Evolutionary conservation across 2,888 invertebrate genomes (phyloP).

Genomic region (Lithophane ornitopus): DNA sequence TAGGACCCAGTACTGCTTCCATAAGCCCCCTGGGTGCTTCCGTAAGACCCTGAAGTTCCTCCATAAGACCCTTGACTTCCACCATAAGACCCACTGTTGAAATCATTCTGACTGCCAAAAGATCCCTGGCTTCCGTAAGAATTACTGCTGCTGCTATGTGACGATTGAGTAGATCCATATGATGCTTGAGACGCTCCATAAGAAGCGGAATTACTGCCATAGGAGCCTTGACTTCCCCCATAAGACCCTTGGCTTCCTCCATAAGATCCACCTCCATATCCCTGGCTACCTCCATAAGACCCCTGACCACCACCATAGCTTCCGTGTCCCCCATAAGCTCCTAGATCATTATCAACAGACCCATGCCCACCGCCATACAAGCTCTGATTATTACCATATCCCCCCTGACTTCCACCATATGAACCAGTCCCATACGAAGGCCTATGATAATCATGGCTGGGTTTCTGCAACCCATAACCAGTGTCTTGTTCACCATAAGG

Average conservation of each 20-base stretch:
- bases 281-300: constrained; percentile 33
- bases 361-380: constrained; percentile 51
- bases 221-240: constrained; percentile 39
- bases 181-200: constrained; percentile 41
- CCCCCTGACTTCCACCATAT: constrained; percentile 38
- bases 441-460: constrained; percentile 39
- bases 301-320: constrained; percentile 44
- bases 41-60: constrained; percentile 33
- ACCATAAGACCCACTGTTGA: constrained; percentile 39
- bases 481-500: constrained; percentile 37
- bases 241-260: constrained; percentile 50
- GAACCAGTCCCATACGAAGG: constrained; percentile 40
- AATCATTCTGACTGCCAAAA: constrained; percentile 27
- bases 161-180: constrained; percentile 37
- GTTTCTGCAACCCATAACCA: constrained; percentile 53
- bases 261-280: constrained; percentile 40
- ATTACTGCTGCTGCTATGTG: constrained; percentile 32
- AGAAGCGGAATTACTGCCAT: constrained; percentile 43
- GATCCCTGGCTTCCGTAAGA: constrained; percentile 31
- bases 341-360: constrained; percentile 32
- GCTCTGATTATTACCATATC: constrained; percentile 39
- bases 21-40: constrained; percentile 32
- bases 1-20: constrained; percentile 44
- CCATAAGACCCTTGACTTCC: constrained; percentile 34
- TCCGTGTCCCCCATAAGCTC: constrained; percentile 31